A percentile compares a stretch with the other conserved stretches of the same genome.
These are phyloP conservation scores for Drosophila kuntzei DNA, from an alignment of 2,888 invertebrate species.

Conservation along the genomic window DNA sequence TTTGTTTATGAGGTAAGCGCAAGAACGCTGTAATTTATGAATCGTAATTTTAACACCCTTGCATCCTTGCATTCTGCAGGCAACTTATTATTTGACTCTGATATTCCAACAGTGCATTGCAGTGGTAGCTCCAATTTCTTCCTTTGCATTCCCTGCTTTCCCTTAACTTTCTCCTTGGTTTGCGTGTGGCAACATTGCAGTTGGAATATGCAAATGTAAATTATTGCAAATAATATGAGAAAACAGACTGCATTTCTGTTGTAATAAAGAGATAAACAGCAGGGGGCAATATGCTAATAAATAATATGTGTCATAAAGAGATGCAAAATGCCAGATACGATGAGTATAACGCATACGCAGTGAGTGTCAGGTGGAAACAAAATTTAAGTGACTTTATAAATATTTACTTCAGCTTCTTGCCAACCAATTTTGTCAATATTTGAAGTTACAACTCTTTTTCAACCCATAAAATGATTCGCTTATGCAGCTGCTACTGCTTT, in stretches of 20 bases:
- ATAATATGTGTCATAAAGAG: constrained; percentile 47
- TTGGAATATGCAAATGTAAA: constrained; percentile 58
- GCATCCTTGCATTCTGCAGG: constrained; percentile 1
- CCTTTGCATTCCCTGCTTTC: not conserved
- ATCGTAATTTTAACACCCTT: constrained; percentile 40
- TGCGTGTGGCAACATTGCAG: constrained; percentile 25
- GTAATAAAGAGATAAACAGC: constrained; percentile 52
- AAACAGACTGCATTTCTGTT: constrained; percentile 54
- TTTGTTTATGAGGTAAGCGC: constrained; percentile 40
- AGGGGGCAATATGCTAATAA: constrained; percentile 33
- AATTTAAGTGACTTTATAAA: constrained; percentile 30
- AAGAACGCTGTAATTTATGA: constrained; percentile 46
- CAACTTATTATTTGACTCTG: constrained; percentile 12
- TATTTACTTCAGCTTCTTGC: constrained; percentile 20
- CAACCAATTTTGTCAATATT: constrained; percentile 11
- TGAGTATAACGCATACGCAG: constrained; percentile 15
- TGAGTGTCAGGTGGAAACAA: constrained; percentile 16
- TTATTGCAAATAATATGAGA: constrained; percentile 61
- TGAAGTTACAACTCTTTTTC: not conserved
- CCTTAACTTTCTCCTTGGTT: constrained; percentile 6
- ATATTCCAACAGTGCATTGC: constrained; percentile 4
- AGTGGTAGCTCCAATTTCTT: constrained; percentile 14
- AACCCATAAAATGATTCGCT: not conserved
- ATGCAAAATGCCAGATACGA: constrained; percentile 25
- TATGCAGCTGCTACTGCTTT: constrained; percentile 1